A percentile compares a stretch with the other conserved stretches of the same genome.
These are phyloP conservation scores for Neoitamus cyanurus DNA, from an alignment of 2,888 invertebrate species.

Conservation along the genomic window DNA sequence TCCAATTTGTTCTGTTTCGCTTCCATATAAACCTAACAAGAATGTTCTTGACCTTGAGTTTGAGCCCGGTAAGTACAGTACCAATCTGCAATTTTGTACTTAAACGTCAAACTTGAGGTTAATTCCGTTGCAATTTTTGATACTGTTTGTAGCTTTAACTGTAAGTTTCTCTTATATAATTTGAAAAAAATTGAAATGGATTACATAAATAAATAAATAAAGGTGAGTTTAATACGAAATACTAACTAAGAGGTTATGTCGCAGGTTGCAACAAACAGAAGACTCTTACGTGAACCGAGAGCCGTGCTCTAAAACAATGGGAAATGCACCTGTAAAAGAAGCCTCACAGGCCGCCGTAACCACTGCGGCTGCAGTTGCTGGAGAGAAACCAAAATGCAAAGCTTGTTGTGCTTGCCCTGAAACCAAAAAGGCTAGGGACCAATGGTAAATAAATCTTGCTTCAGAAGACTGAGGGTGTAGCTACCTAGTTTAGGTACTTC, in stretches of 20 bases:
- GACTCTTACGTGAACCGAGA: background rate
- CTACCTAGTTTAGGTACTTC: no score
- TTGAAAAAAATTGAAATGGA: background rate
- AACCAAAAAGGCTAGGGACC: conserved; percentile 89
- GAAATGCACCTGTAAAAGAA: conserved; percentile 69
- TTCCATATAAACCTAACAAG: background rate
- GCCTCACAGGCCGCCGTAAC: conserved; percentile 64
- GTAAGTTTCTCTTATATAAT: background rate
- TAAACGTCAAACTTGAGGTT: background rate
- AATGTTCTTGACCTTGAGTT: background rate
- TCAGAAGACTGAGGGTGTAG: no score
- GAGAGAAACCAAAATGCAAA: conserved; percentile 83
- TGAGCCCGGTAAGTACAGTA: background rate
- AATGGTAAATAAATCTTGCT: conserved; percentile 78
- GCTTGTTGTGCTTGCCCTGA: conserved; percentile 98
- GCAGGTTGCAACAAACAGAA: background rate
- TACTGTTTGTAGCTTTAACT: background rate
- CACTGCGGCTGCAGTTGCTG: conserved; percentile 59
- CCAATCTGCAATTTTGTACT: background rate
- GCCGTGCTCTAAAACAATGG: conserved; percentile 65
- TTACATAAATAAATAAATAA: background rate
- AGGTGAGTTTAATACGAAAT: background rate
- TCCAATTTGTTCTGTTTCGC: background rate
- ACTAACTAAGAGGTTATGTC: conserved; percentile 19
- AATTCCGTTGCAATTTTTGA: background rate